phyloP scores from a whole-genome alignment of 2,888 invertebrate species.

The Philhelius pedissequus region DNA sequence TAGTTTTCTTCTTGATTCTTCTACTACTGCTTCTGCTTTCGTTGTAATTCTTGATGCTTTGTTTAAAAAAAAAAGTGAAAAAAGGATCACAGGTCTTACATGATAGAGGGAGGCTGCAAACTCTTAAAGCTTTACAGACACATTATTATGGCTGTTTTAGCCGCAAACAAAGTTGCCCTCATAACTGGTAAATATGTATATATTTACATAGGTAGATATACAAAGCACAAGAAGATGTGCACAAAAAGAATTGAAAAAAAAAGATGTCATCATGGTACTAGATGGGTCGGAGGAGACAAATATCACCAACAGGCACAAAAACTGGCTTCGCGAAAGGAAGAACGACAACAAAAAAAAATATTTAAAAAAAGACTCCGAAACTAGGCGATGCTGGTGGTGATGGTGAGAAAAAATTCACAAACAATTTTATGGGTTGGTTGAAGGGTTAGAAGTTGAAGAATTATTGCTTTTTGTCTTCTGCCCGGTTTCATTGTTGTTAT shows the following conservation, averaged over 20 bases:
- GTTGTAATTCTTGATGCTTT: constrained; percentile 56
- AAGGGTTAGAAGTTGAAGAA: constrained; percentile 64
- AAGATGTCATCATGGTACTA: constrained; percentile 37
- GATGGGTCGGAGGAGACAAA: constrained; percentile 56
- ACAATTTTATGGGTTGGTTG: constrained; percentile 3
- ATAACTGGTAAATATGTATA: background rate
- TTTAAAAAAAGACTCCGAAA: background rate
- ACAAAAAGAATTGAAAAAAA: constrained; percentile 41
- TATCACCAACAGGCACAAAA: constrained; percentile 64
- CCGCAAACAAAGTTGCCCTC: background rate
- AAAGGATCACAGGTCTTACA: constrained; percentile 31
- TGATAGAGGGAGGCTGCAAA: constrained; percentile 25
- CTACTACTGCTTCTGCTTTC: constrained; percentile 38
- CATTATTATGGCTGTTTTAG: background rate
- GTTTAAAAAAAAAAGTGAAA: constrained; percentile 29
- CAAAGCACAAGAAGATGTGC: background rate
- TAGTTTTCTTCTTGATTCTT: constrained; percentile 25
- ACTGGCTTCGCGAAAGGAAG: constrained; percentile 45
- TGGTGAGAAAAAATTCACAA: constrained; percentile 42
- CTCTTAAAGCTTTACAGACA: constrained; percentile 24
- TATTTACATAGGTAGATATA: too few species aligned
- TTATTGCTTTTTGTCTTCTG: constrained; percentile 64
- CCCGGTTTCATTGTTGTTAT: constrained; percentile 53
- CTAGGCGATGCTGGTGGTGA: background rate
- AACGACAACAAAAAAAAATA: background rate